Evolutionary conservation across 2,113 vertebrate species (phyloP).

Genomic region (Nannospalax galili): DNA sequence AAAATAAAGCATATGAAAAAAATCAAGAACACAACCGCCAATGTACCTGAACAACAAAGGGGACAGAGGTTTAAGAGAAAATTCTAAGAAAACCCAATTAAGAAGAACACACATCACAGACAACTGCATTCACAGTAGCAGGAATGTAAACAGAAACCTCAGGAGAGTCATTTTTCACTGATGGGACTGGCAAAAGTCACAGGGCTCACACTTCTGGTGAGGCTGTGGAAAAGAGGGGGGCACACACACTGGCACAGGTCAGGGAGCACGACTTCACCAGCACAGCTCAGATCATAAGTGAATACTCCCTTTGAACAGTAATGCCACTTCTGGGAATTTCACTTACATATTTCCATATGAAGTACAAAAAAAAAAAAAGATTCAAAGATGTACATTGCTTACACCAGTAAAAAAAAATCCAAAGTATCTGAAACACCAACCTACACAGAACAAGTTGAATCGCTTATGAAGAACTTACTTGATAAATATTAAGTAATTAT

Average conservation of each 20-base stretch:
- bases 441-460: background rate
- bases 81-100: background rate
- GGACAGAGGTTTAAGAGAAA: background rate
- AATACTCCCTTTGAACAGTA: background rate
- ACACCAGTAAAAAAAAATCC: background rate
- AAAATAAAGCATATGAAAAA: background rate
- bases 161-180: background rate
- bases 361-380: background rate
- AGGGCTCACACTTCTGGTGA: background rate
- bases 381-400: background rate
- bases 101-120: background rate
- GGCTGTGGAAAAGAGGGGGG: background rate
- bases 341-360: background rate
- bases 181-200: background rate
- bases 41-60: no score
- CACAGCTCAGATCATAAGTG: rapidly evolving
- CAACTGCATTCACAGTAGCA: background rate
- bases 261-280: background rate
- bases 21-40: background rate
- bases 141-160: background rate
- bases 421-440: background rate
- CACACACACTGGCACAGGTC: rapidly evolving
- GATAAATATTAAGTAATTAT: background rate
- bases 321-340: background rate
- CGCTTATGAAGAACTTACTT: background rate